Evolutionary conservation across 37 sponge, comb jelly and placozoan species (phyloP), one percentile per base, ranked within the genome.

Genomic region (Eunapius fragilis): DNA sequence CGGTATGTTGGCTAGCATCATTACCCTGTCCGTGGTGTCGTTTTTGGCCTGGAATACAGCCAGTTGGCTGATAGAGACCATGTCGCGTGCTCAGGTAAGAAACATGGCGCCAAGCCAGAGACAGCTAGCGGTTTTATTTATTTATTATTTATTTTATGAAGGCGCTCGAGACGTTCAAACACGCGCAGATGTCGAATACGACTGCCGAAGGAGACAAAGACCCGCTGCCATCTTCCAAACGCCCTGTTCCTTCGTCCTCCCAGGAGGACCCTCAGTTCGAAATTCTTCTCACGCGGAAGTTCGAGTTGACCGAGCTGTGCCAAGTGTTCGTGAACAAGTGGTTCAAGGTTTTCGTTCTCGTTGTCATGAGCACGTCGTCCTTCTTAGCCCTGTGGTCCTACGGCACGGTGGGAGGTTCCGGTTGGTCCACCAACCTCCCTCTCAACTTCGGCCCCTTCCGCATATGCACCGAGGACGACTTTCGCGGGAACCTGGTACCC

Each of bases 21-120:
- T 69, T 27, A 86, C 87, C 37, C 31, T 80, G 5, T 24, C 67
- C 13, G 82, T 68, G 12, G 50, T 86, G 34, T 38, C 70, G 7
- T 70, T 80, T 45, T 25, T 86, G 13, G 69, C 37, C 35, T 82
- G 70, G 30, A 49, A 32, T 38, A 45, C 73, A 0, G 87, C 87
- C 49, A 68, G 48, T 27, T 87, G 88, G 88, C 58, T 76, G 25
- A n/a, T 87, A 31, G 82, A 95, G 74, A 71, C 70, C 24, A 95
- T 95, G 95, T 83, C 95, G 2, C 82, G 95, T 86, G 92, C 93
- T 22, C 92, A 95, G 89, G 95, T 95, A 58, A 71, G n/a, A n/a
- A n/a, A n/a, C n/a, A n/a, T n/a, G n/a, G n/a, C n/a, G 82, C 28
- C 58, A 41, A 9, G 6, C 58, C 22, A 58, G 22, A 19, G 17